Conservation (phyloP, 2,797 vertebrate species). For the Myotis pilosus region DNA sequence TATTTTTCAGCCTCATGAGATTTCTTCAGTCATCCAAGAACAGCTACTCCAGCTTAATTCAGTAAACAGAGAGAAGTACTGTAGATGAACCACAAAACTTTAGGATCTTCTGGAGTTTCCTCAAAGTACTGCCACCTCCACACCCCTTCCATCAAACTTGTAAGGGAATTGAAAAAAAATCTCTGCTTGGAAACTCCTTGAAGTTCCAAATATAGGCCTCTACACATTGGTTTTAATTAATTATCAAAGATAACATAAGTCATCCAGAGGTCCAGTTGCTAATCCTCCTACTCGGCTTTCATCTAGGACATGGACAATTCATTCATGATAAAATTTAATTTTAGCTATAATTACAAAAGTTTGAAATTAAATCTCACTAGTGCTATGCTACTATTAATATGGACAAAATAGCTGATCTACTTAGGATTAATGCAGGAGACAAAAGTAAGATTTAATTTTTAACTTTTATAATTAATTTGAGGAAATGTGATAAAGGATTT, state of each 20-base stretch:
- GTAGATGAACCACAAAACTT: not conserved
- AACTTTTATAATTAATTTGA: slow-evolving; percentile 87
- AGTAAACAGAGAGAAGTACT: not conserved
- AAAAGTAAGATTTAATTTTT: slow-evolving; percentile 88
- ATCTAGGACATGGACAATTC: slow-evolving; percentile 85
- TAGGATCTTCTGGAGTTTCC: slow-evolving; percentile 25
- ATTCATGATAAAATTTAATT: slow-evolving; percentile 88
- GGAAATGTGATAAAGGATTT: slow-evolving; percentile 85
- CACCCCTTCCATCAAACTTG: not conserved
- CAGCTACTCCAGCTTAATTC: not conserved
- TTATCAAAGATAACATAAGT: slow-evolving; percentile 86
- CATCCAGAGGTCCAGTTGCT: slow-evolving; percentile 80
- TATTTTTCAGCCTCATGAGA: not conserved
- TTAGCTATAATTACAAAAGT: slow-evolving; percentile 88
- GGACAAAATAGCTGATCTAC: slow-evolving; percentile 84
- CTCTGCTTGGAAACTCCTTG: slow-evolving; percentile 71
- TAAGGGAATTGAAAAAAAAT: slow-evolving; percentile 65
- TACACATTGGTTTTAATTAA: slow-evolving; percentile 86
- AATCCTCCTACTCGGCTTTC: slow-evolving; percentile 85
- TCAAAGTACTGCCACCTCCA: not conserved
- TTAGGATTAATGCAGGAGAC: slow-evolving; percentile 86
- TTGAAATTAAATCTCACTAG: slow-evolving; percentile 88
- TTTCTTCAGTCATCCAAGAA: not conserved
- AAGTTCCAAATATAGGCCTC: slow-evolving; percentile 82
- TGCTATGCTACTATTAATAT: slow-evolving; percentile 86